Conservation (phyloP, 2,888 invertebrate genomes). For the Miltochrista miniata region DNA sequence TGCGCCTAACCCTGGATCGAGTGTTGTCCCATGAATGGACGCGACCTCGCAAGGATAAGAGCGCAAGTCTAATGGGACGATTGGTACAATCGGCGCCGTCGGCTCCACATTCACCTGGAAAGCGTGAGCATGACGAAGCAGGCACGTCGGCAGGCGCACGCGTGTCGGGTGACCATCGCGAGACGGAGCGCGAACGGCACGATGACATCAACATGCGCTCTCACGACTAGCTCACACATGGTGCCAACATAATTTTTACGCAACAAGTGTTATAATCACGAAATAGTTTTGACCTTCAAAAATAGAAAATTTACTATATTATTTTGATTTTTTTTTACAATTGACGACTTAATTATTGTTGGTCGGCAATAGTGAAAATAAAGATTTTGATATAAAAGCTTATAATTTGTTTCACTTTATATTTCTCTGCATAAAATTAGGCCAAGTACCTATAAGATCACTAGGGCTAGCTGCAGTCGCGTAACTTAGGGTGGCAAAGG, state of each 20-base stretch:
- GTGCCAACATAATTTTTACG: conserved; percentile 45
- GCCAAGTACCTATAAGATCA: no score
- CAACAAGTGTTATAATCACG: conserved; percentile 42
- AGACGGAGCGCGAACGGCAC: conserved; percentile 72
- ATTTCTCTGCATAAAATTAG: no score
- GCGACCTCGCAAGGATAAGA: conserved; percentile 84
- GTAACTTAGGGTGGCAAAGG: no score
- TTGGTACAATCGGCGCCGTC: conserved; percentile 85
- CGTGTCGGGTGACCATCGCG: conserved; percentile 76
- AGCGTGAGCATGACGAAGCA: conserved; percentile 72
- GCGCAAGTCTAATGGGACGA: conserved; percentile 82
- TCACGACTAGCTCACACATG: conserved; percentile 52
- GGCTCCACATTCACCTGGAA: conserved; percentile 63
- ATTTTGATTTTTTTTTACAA: conserved; percentile 74
- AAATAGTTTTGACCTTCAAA: conserved; percentile 60
- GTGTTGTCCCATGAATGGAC: conserved; percentile 91
- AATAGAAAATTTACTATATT: conserved; percentile 70
- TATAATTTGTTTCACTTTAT: neutral
- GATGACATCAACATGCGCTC: conserved; percentile 76
- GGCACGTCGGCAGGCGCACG: conserved; percentile 73
- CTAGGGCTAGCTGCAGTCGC: no score
- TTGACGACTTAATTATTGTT: conserved; percentile 76
- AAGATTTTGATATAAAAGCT: conserved; percentile 55
- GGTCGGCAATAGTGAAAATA: conserved; percentile 74
- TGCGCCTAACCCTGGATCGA: conserved; percentile 89